These are phyloP conservation scores for Anabacerthia variegaticeps DNA, from an alignment of 2,797 vertebrate genomes.

Conservation along the genomic window DNA sequence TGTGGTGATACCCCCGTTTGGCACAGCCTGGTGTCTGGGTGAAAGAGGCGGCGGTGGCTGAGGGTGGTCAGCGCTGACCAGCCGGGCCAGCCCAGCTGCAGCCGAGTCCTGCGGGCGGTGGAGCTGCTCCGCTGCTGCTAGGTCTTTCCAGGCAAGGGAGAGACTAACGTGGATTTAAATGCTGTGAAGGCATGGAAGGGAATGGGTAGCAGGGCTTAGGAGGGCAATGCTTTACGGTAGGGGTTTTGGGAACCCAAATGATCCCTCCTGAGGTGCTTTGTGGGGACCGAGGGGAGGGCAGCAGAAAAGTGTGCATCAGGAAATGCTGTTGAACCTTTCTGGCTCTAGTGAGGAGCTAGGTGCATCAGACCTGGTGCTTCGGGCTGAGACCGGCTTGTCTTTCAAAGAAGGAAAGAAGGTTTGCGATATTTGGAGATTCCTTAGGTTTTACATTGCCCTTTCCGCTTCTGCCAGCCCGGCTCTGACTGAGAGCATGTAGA, in stretches of 20 bases:
- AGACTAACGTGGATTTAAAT: background rate
- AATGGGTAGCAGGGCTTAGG: background rate
- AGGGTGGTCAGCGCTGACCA: background rate
- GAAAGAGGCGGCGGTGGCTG: background rate
- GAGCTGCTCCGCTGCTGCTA: background rate
- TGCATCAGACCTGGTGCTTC: background rate
- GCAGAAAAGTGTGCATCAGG: background rate
- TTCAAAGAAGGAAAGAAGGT: background rate
- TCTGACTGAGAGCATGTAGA: background rate
- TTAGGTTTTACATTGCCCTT: background rate
- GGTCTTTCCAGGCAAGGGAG: background rate
- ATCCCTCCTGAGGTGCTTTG: background rate
- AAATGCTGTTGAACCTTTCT: background rate
- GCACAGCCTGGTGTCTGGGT: background rate
- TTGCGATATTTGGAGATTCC: background rate
- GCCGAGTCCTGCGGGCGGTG: background rate
- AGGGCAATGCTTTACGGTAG: background rate
- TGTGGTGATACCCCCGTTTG: background rate
- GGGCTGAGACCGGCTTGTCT: background rate
- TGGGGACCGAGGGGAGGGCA: background rate
- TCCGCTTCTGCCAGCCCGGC: background rate
- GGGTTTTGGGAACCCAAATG: background rate
- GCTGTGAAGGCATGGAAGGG: background rate
- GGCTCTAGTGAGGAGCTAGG: background rate
- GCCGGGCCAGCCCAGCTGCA: background rate